These are phyloP conservation scores for Jordanella pulchra DNA, from an alignment of 2,797 vertebrate species.

Conservation along the genomic window DNA sequence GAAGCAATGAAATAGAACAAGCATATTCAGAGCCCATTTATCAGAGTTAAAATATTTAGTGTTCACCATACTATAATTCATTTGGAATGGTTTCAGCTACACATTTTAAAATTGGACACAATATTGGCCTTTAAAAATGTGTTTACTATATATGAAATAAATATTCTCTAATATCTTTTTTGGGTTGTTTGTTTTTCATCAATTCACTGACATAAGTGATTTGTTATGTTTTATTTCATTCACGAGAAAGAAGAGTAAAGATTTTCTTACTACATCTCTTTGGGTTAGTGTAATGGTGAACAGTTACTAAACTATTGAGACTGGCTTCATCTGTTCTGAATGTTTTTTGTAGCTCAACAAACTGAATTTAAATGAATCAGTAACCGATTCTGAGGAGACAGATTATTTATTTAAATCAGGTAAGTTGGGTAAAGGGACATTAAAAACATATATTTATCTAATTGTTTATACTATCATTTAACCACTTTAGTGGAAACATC, in stretches of 20 bases:
- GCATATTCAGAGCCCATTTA: background rate
- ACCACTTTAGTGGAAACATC: too few relatives aligned
- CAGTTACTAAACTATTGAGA: too few relatives aligned
- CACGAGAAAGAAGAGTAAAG: background rate
- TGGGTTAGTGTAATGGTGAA: too few relatives aligned
- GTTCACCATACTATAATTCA: background rate
- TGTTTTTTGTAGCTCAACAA: too few relatives aligned
- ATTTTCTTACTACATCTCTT: too few relatives aligned
- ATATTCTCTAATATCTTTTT: background rate
- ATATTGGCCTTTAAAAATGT: background rate
- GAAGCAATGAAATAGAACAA: background rate
- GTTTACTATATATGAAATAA: background rate
- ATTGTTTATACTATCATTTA: too few relatives aligned
- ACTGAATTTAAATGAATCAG: too few relatives aligned
- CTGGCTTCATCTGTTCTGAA: too few relatives aligned
- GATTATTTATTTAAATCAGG: too few relatives aligned
- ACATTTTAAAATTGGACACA: background rate
- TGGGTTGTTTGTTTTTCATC: background rate
- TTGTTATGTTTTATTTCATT: background rate
- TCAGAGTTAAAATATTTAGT: background rate
- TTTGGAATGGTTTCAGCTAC: background rate
- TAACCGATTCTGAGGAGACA: too few relatives aligned
- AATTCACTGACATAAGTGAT: background rate
- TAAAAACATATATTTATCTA: too few relatives aligned
- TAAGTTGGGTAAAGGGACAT: too few relatives aligned